These are phyloP conservation scores for Scomber japonicus DNA, from an alignment of 2,113 vertebrate genomes.

Conservation along the genomic window DNA sequence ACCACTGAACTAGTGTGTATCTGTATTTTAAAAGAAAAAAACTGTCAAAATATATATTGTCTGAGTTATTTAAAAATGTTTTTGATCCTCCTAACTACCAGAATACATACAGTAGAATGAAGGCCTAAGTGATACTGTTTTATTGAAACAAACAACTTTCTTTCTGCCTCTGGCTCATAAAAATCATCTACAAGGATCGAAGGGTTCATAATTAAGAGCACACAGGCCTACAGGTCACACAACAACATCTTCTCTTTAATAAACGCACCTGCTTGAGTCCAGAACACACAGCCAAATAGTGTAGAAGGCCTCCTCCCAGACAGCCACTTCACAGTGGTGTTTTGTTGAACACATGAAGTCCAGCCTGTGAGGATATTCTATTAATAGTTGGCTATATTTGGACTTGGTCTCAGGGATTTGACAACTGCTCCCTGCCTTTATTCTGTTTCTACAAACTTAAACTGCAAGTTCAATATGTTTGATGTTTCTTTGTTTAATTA, in stretches of 20 bases:
- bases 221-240: not conserved
- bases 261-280: slow-evolving; percentile 29
- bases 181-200: not conserved
- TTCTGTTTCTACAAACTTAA: not conserved
- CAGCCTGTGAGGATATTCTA: slow-evolving; percentile 29
- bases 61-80: too few relatives aligned
- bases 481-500: not conserved
- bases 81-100: too few relatives aligned
- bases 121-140: too few relatives aligned
- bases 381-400: slow-evolving; percentile 61
- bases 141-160: too few relatives aligned
- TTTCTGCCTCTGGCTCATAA: not conserved
- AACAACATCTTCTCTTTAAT: not conserved
- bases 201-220: not conserved
- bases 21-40: too few relatives aligned
- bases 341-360: slow-evolving; percentile 9
- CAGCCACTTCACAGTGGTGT: slow-evolving; percentile 6
- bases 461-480: not conserved
- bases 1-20: too few relatives aligned
- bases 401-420: slow-evolving; percentile 19
- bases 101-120: too few relatives aligned
- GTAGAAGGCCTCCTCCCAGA: not conserved
- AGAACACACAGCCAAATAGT: not conserved
- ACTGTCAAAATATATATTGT: too few relatives aligned
- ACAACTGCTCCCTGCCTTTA: slow-evolving; percentile 6